Evolutionary conservation across 2,113 vertebrate species (phyloP).

Genomic region (Passer montanus): DNA sequence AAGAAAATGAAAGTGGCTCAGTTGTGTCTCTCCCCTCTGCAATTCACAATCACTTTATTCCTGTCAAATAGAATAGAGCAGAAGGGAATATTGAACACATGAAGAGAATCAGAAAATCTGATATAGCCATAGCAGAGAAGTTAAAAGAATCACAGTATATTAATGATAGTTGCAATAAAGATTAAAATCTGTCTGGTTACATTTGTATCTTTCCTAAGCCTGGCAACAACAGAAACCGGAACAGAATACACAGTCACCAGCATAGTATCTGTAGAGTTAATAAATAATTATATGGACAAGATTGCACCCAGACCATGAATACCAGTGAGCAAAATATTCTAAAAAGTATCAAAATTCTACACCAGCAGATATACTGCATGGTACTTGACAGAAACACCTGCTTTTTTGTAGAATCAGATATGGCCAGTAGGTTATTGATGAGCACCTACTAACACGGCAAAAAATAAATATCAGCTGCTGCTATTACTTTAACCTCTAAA

Average conservation of each 20-base stretch:
- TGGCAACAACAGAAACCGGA: neutral
- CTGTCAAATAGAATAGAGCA: neutral
- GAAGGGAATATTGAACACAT: neutral
- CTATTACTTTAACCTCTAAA: conserved; percentile 11
- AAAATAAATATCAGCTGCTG: conserved; percentile 16
- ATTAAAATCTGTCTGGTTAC: neutral
- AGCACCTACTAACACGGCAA: neutral
- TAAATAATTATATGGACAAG: neutral
- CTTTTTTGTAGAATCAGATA: neutral
- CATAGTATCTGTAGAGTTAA: neutral
- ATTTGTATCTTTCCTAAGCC: neutral
- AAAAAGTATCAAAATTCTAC: neutral
- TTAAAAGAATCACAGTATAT: neutral
- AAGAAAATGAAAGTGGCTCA: neutral
- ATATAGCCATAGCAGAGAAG: neutral
- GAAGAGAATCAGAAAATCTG: neutral
- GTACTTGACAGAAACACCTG: neutral
- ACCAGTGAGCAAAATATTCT: neutral
- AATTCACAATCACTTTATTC: neutral
- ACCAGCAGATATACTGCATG: neutral
- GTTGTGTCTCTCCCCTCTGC: neutral
- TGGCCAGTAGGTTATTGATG: neutral
- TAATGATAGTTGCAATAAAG: neutral
- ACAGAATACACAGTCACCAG: neutral
- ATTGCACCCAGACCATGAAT: neutral